A percentile compares a stretch with the other conserved stretches of the same genome.
Conservation (phyloP, 2,797 vertebrate genomes). For the Emydoidea blandingii region DNA sequence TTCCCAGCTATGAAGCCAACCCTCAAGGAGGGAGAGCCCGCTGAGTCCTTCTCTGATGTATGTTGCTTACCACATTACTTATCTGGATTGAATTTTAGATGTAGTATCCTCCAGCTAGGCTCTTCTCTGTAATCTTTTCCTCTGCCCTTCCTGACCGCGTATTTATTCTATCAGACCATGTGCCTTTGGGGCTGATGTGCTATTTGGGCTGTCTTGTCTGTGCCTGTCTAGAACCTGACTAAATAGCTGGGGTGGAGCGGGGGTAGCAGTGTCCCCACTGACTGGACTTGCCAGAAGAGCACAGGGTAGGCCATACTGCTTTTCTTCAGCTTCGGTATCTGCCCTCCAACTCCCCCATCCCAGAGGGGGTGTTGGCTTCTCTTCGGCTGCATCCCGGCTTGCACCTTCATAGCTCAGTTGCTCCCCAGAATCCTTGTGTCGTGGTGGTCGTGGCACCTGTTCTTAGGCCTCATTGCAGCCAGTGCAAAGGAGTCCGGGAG, state of each 20-base stretch:
- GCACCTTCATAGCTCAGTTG: accelerated
- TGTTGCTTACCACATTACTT: background rate
- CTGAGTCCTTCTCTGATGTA: background rate
- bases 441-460: background rate
- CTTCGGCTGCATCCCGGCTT: background rate
- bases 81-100: background rate
- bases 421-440: background rate
- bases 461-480: background rate
- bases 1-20: background rate
- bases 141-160: background rate
- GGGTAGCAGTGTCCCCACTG: background rate
- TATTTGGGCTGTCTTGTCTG: background rate
- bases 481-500: background rate
- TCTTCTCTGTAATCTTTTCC: background rate
- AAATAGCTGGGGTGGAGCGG: background rate
- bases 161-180: background rate
- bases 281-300: background rate
- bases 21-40: background rate
- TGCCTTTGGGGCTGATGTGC: background rate
- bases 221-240: background rate
- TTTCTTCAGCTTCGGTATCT: background rate
- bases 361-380: background rate
- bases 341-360: background rate
- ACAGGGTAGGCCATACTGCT: background rate
- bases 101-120: background rate